Evolutionary conservation across 2,888 invertebrate species (phyloP).

Genomic region (Napeogenes inachia): DNA sequence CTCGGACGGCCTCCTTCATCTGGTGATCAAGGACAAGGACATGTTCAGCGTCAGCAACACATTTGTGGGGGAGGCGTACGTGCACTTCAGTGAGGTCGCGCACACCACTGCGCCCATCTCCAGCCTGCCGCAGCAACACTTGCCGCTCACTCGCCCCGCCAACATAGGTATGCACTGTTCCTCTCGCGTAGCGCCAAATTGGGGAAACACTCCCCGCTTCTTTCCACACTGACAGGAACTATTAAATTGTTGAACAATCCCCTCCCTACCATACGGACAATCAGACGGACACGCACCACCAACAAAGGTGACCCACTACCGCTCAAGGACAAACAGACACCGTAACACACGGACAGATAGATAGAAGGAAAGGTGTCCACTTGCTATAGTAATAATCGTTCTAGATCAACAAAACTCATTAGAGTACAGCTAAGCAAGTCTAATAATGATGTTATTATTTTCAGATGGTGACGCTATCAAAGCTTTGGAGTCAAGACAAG

Average conservation of each 20-base stretch:
- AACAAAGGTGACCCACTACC: no score
- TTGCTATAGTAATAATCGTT: no score
- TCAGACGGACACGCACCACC: no score
- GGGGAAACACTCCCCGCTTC: background rate
- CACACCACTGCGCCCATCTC: conserved; percentile 78
- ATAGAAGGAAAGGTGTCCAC: no score
- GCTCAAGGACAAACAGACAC: no score
- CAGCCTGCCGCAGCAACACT: conserved; percentile 83
- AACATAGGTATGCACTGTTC: conserved; percentile 73
- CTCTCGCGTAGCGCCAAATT: background rate
- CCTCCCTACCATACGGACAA: no score
- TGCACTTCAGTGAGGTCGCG: conserved; percentile 87
- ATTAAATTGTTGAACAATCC: no score
- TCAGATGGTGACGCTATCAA: conserved; percentile 83
- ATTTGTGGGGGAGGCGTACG: conserved; percentile 95
- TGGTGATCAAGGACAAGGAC: conserved; percentile 97
- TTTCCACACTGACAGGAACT: no score
- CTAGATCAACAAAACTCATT: no score
- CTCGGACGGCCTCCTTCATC: conserved; percentile 85
- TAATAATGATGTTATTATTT: conserved; percentile 27
- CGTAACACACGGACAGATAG: no score
- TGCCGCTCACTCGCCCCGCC: conserved; percentile 83
- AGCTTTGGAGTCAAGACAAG: conserved; percentile 88
- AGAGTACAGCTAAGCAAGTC: background rate
- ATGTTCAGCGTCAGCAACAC: conserved; percentile 93